phyloP scores from a whole-genome alignment of 2,797 vertebrate species.

The Falco berigora region DNA sequence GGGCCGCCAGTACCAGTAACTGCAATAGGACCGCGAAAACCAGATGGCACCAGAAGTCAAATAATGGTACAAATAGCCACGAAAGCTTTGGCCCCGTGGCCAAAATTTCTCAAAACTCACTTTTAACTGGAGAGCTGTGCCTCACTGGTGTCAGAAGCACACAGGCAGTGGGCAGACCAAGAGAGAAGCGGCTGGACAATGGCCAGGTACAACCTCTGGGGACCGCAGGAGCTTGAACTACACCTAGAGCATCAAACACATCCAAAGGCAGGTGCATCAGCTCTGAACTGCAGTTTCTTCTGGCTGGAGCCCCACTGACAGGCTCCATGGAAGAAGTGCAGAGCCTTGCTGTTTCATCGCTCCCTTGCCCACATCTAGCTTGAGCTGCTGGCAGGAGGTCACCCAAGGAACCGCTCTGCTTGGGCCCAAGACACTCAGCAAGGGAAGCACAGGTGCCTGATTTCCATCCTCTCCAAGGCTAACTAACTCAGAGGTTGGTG shows the following conservation, averaged over 20 bases:
- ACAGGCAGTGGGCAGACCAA: neutral
- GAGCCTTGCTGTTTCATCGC: neutral
- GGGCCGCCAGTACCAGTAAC: neutral
- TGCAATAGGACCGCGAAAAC: neutral
- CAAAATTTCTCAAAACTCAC: neutral
- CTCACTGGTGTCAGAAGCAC: neutral
- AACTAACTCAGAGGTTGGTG: neutral
- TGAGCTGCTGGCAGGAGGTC: neutral
- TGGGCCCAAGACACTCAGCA: neutral
- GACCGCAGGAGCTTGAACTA: neutral
- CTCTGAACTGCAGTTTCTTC: neutral
- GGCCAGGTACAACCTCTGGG: neutral
- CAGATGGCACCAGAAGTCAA: neutral
- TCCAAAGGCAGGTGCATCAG: neutral
- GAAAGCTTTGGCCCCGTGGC: neutral
- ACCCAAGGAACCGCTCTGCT: neutral
- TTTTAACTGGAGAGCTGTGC: neutral
- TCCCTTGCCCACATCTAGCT: neutral
- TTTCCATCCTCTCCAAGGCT: neutral
- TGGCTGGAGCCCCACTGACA: neutral
- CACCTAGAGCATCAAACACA: neutral
- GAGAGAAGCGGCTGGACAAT: neutral
- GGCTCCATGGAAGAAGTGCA: neutral
- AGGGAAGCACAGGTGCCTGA: neutral
- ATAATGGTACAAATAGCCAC: neutral